These are phyloP conservation scores for Montipora foliosa DNA, from an alignment of 64 coral and sea anemone genomes.

Conservation along the genomic window DNA sequence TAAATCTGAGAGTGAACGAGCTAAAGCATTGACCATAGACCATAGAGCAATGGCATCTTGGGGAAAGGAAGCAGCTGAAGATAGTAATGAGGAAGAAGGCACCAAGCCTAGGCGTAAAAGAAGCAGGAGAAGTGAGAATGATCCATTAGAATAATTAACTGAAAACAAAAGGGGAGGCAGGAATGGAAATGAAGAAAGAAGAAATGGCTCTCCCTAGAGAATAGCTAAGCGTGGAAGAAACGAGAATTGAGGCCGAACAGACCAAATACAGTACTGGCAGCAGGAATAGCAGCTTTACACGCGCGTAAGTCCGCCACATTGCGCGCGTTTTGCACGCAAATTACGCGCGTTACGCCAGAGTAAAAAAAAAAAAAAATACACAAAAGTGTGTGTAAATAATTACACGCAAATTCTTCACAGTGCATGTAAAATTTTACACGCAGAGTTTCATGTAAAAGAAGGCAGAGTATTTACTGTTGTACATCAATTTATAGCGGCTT, in stretches of 20 bases:
- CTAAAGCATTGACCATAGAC: neutral
- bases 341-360: too few species aligned
- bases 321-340: too few species aligned
- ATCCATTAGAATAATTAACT: neutral
- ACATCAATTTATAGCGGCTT: too few species aligned
- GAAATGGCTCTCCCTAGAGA: constrained; percentile 14
- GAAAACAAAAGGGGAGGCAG: neutral
- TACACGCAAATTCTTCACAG: too few species aligned
- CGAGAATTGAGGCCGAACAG: constrained; percentile 13
- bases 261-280: neutral
- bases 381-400: too few species aligned
- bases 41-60: constrained; percentile 1
- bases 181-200: constrained; percentile 23
- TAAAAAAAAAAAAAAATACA: too few species aligned
- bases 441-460: too few species aligned
- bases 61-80: constrained; percentile 23
- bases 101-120: neutral
- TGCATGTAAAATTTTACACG: too few species aligned
- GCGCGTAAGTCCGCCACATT: too few species aligned
- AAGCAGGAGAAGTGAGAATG: constrained; percentile 22
- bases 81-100: neutral
- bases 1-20: constrained; percentile 27
- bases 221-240: neutral
- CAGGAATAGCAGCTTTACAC: too few species aligned
- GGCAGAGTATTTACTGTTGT: too few species aligned